Percentiles rank a stretch among this genome's conserved stretches.
Conservation (phyloP, 1,140 invertebrate species). For the Drosophila mauritiana region DNA sequence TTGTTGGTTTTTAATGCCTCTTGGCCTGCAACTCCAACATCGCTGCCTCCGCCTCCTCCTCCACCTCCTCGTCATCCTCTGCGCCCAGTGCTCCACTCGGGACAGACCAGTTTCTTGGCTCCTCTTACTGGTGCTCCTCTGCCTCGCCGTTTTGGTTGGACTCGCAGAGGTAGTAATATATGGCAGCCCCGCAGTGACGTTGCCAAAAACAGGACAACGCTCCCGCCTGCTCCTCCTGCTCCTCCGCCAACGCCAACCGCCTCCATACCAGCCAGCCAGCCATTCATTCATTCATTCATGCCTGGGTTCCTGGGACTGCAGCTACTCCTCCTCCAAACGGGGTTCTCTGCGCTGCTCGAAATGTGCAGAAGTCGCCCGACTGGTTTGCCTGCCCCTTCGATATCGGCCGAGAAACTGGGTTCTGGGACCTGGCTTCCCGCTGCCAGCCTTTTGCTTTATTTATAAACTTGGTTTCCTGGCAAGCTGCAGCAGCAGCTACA, state of each 20-base stretch:
- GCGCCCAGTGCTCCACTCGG: conserved; percentile 1
- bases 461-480: conserved; percentile 47
- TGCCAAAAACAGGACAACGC: conserved; percentile 79
- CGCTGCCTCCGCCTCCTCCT: conserved; percentile 8
- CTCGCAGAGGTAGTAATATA: conserved; percentile 69
- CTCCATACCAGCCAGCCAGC: conserved; percentile 2
- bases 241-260: conserved; percentile 20
- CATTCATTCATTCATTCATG: conserved; percentile 81
- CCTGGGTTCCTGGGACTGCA: conserved; percentile 32
- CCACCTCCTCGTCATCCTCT: conserved; percentile 2
- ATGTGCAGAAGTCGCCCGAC: conserved; percentile 81
- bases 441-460: conserved; percentile 19
- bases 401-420: conserved; percentile 42
- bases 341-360: conserved; percentile 61
- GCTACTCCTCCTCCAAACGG: conserved; percentile 8
- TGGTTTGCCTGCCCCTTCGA: conserved; percentile 61
- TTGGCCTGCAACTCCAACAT: conserved; percentile 39
- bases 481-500: conserved; percentile 3
- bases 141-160: background rate
- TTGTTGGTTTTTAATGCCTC: conserved; percentile 48
- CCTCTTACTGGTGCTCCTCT: conserved; percentile 10
- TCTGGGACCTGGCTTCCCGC: conserved; percentile 23
- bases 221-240: conserved; percentile 10
- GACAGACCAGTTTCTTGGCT: conserved; percentile 35
- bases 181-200: conserved; percentile 74